These are phyloP conservation scores for Hypomecis atomaria DNA, from an alignment of 2,888 invertebrate species.

Conservation along the genomic window DNA sequence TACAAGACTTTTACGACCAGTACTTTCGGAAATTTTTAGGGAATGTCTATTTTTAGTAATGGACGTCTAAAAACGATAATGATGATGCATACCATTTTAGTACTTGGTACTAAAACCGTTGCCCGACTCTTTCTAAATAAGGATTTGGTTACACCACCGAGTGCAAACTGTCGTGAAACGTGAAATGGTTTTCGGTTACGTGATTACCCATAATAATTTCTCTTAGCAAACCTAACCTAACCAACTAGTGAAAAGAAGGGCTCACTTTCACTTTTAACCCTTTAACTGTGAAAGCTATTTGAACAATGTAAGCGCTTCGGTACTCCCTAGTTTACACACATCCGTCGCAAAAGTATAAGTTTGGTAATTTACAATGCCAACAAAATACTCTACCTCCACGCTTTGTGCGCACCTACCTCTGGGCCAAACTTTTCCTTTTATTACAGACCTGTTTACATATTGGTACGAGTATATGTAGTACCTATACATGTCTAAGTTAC, in stretches of 20 bases:
- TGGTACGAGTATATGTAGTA: neutral
- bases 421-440: conserved; percentile 47
- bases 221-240: conserved; percentile 36
- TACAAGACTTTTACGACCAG: no score
- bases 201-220: conserved; percentile 42
- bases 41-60: no score
- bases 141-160: conserved; percentile 47
- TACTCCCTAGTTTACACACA: conserved; percentile 38
- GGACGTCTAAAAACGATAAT: no score
- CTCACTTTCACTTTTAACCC: conserved; percentile 52
- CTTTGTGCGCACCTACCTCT: conserved; percentile 20
- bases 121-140: conserved; percentile 35
- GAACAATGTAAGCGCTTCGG: conserved; percentile 33
- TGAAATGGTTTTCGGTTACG: conserved; percentile 50
- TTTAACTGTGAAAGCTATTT: conserved; percentile 53
- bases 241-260: conserved; percentile 40
- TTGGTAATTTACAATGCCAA: conserved; percentile 57
- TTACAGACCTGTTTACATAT: conserved; percentile 29
- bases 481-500: neutral
- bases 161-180: conserved; percentile 52
- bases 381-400: conserved; percentile 45
- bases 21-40: no score
- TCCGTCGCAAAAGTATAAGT: conserved; percentile 34
- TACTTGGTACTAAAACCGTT: no score
- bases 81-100: no score